Evolutionary conservation across 2,888 invertebrate species (phyloP).

Genomic region (Electrophaes corylata): DNA sequence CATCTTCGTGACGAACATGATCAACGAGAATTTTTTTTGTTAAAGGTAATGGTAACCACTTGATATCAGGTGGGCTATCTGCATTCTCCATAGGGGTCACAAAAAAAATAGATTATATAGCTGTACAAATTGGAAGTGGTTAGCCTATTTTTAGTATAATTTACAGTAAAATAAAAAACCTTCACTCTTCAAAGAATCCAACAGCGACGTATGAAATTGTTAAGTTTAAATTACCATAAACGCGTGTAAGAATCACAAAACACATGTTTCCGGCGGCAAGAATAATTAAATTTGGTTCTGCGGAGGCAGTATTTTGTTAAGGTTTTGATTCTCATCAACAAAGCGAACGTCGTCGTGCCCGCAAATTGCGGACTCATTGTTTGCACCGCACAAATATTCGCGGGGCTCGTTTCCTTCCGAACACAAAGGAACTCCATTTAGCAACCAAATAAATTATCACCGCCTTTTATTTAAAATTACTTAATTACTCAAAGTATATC

Average conservation of each 20-base stretch:
- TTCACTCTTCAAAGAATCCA: not conserved
- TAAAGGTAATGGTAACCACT: too few relatives aligned
- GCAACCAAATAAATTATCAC: conserved; percentile 68
- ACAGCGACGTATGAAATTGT: not conserved
- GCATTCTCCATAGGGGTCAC: too few relatives aligned
- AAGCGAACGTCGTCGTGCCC: conserved; percentile 66
- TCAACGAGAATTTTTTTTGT: too few relatives aligned
- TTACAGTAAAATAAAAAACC: not conserved
- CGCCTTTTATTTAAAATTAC: conserved; percentile 64
- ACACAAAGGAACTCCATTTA: conserved; percentile 77
- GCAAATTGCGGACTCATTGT: conserved; percentile 81
- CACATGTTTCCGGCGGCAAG: conserved; percentile 29
- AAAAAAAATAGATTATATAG: too few relatives aligned
- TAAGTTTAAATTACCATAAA: conserved; percentile 12
- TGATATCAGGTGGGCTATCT: too few relatives aligned
- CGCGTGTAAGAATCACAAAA: conserved; percentile 20
- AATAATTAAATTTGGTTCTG: conserved; percentile 62
- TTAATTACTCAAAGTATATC: conserved; percentile 49
- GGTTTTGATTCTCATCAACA: conserved; percentile 76
- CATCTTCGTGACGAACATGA: too few relatives aligned
- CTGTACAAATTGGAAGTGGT: too few relatives aligned
- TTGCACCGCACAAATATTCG: conserved; percentile 77
- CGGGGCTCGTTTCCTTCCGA: conserved; percentile 67
- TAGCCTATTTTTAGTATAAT: too few relatives aligned
- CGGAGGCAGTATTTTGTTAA: conserved; percentile 64